Percentiles rank a stretch among this genome's conserved stretches.
Evolutionary conservation across 2,888 invertebrate genomes (phyloP).

Genomic region (Microplitis deprimator): DNA sequence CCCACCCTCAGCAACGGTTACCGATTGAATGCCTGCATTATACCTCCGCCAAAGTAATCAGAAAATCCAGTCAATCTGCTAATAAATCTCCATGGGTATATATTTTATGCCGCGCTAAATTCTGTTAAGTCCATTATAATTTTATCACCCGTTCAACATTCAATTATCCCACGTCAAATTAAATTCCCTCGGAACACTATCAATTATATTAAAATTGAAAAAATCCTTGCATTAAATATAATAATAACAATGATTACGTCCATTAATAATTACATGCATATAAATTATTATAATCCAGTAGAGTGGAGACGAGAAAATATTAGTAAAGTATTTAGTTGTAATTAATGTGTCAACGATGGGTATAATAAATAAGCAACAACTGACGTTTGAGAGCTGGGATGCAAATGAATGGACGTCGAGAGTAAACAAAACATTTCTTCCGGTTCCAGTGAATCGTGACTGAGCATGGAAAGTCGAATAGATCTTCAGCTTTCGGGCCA

Average conservation of each 20-base stretch:
- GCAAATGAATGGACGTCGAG: conserved; percentile 2
- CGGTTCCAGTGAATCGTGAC: conserved; percentile 35
- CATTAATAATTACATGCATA: background rate
- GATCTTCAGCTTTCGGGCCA: conserved; percentile 18
- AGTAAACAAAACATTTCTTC: conserved; percentile 27
- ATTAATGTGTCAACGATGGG: conserved; percentile 14
- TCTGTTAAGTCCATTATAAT: background rate
- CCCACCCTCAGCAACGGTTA: conserved; percentile 2
- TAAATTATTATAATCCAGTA: background rate
- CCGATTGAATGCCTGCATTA: background rate
- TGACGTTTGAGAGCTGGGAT: background rate
- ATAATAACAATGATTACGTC: background rate
- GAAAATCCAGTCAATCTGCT: background rate
- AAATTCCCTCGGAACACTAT: background rate
- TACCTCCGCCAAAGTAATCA: background rate
- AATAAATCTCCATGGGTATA: background rate
- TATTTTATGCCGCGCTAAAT: background rate
- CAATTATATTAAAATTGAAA: background rate
- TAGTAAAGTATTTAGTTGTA: conserved; percentile 8
- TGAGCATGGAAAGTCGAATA: conserved; percentile 40
- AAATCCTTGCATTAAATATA: background rate
- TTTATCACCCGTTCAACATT: background rate
- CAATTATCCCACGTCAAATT: background rate
- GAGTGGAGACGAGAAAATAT: background rate
- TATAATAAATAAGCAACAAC: background rate